These are phyloP conservation scores for Phymanthus crucifer DNA, from an alignment of 92 coral and sea anemone species.

Conservation along the genomic window DNA sequence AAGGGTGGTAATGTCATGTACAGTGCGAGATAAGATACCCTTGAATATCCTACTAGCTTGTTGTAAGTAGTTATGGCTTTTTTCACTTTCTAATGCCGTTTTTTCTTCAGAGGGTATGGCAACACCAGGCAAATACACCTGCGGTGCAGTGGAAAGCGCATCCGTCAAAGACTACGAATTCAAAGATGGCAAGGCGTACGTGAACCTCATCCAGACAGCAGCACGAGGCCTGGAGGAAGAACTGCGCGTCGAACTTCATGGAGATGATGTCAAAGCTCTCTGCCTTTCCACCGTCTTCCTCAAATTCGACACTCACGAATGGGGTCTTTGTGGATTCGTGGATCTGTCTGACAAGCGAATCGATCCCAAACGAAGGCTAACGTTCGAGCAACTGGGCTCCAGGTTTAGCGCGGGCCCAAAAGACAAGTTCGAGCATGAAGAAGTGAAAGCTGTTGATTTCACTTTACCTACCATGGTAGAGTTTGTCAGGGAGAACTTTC, in stretches of 20 bases:
- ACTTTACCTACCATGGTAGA: slow-evolving; percentile 82
- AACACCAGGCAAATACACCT: slow-evolving; percentile 90
- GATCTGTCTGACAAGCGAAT: slow-evolving; percentile 93
- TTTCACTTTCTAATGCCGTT: neutral
- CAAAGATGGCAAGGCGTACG: slow-evolving; percentile 47
- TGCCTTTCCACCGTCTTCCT: slow-evolving; percentile 93
- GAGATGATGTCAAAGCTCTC: slow-evolving; percentile 72
- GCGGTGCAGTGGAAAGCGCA: slow-evolving; percentile 98
- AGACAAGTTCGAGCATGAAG: slow-evolving; percentile 91
- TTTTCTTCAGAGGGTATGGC: slow-evolving; percentile 83
- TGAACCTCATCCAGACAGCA: slow-evolving; percentile 85
- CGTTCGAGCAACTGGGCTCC: slow-evolving; percentile 76
- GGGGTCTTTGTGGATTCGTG: slow-evolving; percentile 98
- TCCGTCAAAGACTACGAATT: slow-evolving; percentile 83
- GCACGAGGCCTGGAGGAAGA: slow-evolving; percentile 95
- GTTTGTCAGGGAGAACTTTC: slow-evolving; percentile 84
- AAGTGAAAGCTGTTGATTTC: slow-evolving; percentile 82
- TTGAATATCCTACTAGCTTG: too few species aligned
- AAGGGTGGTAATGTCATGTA: too few species aligned
- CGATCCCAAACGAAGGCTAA: slow-evolving; percentile 77
- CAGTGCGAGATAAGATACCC: too few species aligned
- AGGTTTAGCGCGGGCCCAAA: slow-evolving; percentile 92
- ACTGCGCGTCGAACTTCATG: slow-evolving; percentile 82
- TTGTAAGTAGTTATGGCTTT: too few species aligned
- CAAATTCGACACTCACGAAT: slow-evolving; percentile 95